These are phyloP conservation scores for Gobionotothen gibberifrons DNA, from an alignment of 2,797 vertebrate species.

Conservation along the genomic window DNA sequence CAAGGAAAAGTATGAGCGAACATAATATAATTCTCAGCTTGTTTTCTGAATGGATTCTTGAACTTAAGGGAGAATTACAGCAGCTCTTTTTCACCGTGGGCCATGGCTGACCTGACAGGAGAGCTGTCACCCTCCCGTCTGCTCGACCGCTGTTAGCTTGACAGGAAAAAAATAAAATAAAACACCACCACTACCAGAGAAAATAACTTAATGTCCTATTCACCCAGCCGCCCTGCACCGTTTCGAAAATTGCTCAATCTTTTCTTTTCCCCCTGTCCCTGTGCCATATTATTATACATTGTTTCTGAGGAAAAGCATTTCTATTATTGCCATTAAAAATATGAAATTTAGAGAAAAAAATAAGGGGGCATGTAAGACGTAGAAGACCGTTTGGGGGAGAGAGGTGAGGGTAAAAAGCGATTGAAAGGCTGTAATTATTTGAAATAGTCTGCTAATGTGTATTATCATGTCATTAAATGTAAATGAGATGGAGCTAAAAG, in stretches of 20 bases:
- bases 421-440: constrained; percentile 95
- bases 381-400: constrained; percentile 84
- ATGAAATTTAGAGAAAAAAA: constrained; percentile 87
- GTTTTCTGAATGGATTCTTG: constrained; percentile 88
- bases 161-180: constrained; percentile 89
- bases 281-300: constrained; percentile 99
- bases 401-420: constrained; percentile 84
- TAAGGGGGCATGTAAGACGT: constrained; percentile 59
- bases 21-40: constrained; percentile 76
- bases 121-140: constrained; percentile 90
- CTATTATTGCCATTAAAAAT: constrained; percentile 94
- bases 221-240: constrained; percentile 86
- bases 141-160: constrained; percentile 91
- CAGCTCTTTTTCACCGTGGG: constrained; percentile 86
- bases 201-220: constrained; percentile 98
- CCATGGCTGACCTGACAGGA: constrained; percentile 91
- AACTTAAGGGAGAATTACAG: constrained; percentile 90
- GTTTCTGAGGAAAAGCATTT: constrained; percentile 92
- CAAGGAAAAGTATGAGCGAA: constrained; percentile 74
- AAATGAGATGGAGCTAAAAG: constrained; percentile 88
- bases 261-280: constrained; percentile 78
- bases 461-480: constrained; percentile 92
- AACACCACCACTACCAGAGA: constrained; percentile 91
- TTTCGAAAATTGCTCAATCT: constrained; percentile 96
- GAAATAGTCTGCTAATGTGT: constrained; percentile 95